Conservation (phyloP, 2,113 vertebrate genomes). For the Crotalus horridus region DNA sequence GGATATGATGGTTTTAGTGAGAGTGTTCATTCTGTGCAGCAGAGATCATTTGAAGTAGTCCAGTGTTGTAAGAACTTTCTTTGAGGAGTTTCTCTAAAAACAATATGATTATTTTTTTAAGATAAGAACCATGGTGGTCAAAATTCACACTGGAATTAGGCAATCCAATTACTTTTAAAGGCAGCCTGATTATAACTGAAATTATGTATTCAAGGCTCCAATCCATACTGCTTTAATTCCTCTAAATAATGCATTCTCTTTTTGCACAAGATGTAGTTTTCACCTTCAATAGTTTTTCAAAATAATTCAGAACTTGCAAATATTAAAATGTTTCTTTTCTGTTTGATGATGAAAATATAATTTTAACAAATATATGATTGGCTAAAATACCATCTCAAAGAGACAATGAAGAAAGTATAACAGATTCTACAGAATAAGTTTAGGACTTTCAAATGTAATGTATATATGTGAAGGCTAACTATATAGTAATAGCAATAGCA, state of each 20-base stretch:
- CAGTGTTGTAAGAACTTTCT: background rate
- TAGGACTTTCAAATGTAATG: background rate
- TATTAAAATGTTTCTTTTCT: background rate
- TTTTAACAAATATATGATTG: background rate
- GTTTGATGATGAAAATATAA: background rate
- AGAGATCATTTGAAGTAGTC: background rate
- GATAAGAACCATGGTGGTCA: background rate
- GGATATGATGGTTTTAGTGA: background rate
- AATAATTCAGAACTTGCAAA: background rate
- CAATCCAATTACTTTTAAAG: conserved; percentile 13
- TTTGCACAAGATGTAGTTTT: background rate
- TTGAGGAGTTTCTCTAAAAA: background rate
- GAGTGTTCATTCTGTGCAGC: conserved; percentile 5
- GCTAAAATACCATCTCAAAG: background rate
- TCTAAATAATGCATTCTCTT: background rate
- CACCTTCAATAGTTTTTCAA: background rate
- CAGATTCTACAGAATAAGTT: background rate
- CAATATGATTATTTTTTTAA: background rate
- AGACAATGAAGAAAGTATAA: background rate
- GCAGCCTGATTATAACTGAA: background rate
- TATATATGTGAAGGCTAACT: background rate
- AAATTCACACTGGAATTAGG: background rate
- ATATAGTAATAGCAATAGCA: background rate
- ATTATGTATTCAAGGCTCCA: background rate
- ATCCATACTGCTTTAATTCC: background rate